These are phyloP conservation scores for Actinernus sp. DNA, from an alignment of 92 coral and sea anemone genomes.

Conservation along the genomic window DNA sequence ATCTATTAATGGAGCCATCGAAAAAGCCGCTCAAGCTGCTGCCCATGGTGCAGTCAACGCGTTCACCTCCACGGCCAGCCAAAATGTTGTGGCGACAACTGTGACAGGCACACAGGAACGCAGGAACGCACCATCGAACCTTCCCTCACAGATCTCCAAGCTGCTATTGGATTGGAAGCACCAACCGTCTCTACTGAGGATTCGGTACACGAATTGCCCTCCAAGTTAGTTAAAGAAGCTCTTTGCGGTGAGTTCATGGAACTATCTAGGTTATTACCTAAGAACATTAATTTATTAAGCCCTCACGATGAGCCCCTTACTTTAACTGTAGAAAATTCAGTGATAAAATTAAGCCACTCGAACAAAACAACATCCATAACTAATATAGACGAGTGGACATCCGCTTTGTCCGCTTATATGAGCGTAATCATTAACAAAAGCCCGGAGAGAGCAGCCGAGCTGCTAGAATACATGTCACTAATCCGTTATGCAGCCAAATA, in stretches of 20 bases:
- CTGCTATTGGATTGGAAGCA: background rate
- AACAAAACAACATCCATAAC: conserved; percentile 32
- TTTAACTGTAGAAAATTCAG: conserved; percentile 35
- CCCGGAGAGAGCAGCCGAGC: conserved; percentile 28
- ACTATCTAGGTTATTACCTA: conserved; percentile 29
- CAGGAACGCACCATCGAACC: background rate
- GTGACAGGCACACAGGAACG: too few relatives aligned
- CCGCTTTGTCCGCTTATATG: conserved; percentile 46
- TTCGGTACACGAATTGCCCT: conserved; percentile 33
- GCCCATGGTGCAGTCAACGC: conserved; percentile 11
- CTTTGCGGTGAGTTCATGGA: conserved; percentile 55
- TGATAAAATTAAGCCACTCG: conserved; percentile 15
- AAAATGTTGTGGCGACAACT: background rate
- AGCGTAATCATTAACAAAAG: conserved; percentile 21
- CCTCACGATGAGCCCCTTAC: conserved; percentile 33
- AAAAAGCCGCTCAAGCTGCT: conserved; percentile 2
- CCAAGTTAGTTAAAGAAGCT: conserved; percentile 20
- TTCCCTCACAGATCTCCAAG: background rate
- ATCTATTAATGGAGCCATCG: conserved; percentile 4
- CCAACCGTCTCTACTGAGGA: background rate
- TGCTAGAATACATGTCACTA: conserved; percentile 33
- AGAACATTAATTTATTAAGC: conserved; percentile 32
- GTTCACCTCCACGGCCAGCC: conserved; percentile 1
- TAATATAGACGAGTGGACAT: conserved; percentile 37
- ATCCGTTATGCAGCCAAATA: conserved; percentile 54